Conservation (phyloP, 2,888 invertebrate genomes). For the Omphaloscelis lunosa region DNA sequence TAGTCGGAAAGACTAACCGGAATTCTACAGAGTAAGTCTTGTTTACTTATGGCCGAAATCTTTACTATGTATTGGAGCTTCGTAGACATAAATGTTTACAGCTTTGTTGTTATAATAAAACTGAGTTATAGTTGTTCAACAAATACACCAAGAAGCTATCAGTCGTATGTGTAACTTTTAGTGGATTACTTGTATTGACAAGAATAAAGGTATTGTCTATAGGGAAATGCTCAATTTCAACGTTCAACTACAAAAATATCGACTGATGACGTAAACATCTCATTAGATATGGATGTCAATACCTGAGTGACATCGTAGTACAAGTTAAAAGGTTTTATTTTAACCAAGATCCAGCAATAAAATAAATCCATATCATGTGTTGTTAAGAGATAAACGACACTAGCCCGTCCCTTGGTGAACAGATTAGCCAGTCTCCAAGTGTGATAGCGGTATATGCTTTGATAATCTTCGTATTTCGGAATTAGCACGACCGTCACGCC, state of each 20-base stretch:
- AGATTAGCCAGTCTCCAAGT: not conserved
- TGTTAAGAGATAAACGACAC: not conserved
- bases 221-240: not conserved
- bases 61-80: not conserved
- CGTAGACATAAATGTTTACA: not conserved
- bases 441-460: not conserved
- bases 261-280: not conserved
- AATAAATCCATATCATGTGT: not conserved
- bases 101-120: not conserved
- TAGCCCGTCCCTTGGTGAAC: not conserved
- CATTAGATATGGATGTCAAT: not conserved
- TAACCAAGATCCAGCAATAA: too few species aligned
- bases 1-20: too few species aligned
- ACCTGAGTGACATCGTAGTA: constrained; percentile 3
- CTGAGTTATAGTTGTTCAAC: constrained; percentile 6
- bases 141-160: not conserved
- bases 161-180: not conserved
- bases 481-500: not conserved
- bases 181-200: not conserved
- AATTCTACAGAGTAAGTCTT: not conserved
- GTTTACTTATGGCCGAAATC: not conserved
- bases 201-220: not conserved
- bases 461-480: not conserved
- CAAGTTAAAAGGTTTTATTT: not conserved
- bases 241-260: not conserved